Base-by-base conservation (phyloP, 1,140 invertebrate genomes). In the Monomorium pharaonis region DNA sequence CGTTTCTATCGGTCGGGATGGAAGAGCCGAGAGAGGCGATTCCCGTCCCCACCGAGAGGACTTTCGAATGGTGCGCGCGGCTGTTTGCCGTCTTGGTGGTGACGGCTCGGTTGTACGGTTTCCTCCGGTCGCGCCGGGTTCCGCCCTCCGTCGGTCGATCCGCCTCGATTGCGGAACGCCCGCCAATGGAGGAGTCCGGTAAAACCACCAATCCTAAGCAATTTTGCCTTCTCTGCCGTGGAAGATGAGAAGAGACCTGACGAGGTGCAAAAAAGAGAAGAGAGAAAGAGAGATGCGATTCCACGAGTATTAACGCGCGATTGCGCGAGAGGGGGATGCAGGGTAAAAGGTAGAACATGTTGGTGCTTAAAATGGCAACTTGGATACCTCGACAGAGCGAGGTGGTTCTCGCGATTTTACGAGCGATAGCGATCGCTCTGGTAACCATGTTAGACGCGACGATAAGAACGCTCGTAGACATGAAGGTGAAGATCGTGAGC, bases 61-160 rank as follows among this genome's bases (percentile, higher is more conserved):
- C 86, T 86, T 88, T 90, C 85, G 44, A 90, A 90, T 88, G 88
- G 89, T 90, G 86, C 88, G 89, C 58, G 69, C 47, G 47, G 58
- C 51, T 77, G 56, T 63, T 76, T 47, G 74, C 58, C n/a, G 67
- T 60, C 67, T 62, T 30, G 69, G 33, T 14, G 56, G 54, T 51
- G 63, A 63, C 37, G 37, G 44, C 42, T 16, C 33, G 63, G 21
- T 56, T 44, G 75, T 77, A 70, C 70, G 88, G 72, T 27, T 84
- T 54, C n/a, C 85, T 85, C 77, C 56, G 84, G 51, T 83, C 54
- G 83, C 84, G 80, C 86, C 87, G 80, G 85, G 69, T 60, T 54
- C 87, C 89, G 89, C 89, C 89, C 63, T 76, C n/a, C 63, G 74
- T 18, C 21, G 49, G 18, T 69, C 87, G 83, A 42, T 63, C 89